Conservation (phyloP, 2,113 vertebrate species). For the Gopherus flavomarginatus region DNA sequence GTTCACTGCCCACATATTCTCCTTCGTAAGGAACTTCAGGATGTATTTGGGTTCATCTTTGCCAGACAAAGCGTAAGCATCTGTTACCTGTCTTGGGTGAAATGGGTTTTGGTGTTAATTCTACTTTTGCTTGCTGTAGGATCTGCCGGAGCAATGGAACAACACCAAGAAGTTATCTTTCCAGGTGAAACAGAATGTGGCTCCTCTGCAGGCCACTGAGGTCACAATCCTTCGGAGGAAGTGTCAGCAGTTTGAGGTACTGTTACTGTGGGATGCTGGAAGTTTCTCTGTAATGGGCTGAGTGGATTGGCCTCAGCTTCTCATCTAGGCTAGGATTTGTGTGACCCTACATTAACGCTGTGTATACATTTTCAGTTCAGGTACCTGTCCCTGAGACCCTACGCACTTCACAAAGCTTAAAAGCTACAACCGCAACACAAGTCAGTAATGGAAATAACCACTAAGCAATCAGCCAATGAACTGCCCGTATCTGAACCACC, state of each 20-base stretch:
- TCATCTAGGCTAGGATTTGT: accelerated
- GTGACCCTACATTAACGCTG: background rate
- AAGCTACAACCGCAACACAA: background rate
- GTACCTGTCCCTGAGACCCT: background rate
- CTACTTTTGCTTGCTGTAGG: constrained; percentile 44
- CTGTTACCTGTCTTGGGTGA: accelerated
- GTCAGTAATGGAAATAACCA: background rate
- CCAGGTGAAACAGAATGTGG: constrained; percentile 69
- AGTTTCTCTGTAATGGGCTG: background rate
- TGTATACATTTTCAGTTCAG: background rate
- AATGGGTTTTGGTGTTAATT: background rate
- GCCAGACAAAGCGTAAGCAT: background rate
- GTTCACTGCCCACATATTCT: background rate
- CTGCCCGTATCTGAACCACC: background rate
- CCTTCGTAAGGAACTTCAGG: background rate
- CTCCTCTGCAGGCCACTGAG: constrained; percentile 78
- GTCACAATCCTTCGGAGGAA: constrained; percentile 72
- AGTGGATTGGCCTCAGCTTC: background rate
- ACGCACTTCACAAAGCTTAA: background rate
- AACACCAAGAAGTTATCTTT: constrained; percentile 79
- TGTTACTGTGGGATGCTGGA: background rate
- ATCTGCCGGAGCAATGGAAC: constrained; percentile 80
- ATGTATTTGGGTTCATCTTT: background rate
- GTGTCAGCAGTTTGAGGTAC: constrained; percentile 81
- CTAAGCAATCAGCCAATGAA: background rate